Base-by-base conservation (phyloP, 1,140 invertebrate species). In the Zaprionus camerounensis region DNA sequence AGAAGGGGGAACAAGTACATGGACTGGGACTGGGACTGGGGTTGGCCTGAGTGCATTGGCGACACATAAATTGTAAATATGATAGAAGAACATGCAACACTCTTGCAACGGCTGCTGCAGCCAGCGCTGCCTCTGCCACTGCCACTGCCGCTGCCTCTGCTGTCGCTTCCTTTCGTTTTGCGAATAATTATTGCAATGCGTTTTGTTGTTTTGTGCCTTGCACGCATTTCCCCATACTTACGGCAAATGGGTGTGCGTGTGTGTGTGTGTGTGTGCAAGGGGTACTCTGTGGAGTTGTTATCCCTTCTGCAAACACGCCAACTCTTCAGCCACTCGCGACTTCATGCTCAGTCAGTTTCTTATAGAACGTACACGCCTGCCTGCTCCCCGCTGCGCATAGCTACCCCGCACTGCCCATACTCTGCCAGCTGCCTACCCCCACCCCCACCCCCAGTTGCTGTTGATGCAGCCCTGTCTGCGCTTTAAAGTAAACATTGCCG, bases 11-110 rank as follows among this genome's bases (percentile, higher is more conserved):
- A 2, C 2, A 46, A 46, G 41, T 46, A 46, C 41, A 17, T 26
- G 49, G 49, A 55, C 51, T 15, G 22, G 51, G 13, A 56, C 26
- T 44, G 57, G 44, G 17, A 56, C 55, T 44, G 57, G 66, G 57
- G 34, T 56, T 65, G 36, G 79, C 72, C 82, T 77, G 77, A 80
- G 72, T 81, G 78, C 88, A 87, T 88, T 87, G 85, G 80, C 85
- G 85, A 87, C 84, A 87, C 81, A 87, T 90, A 87, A 87, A 87
- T 87, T 87, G 86, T 69, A 81, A 87, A 88, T 86, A 86, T 86
- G 83, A 88, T 87, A 90, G 78, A 85, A 85, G 82, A 85, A 85
- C 82, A 85, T 80, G 81, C 81, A 77, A 71, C 83, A 82, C 77
- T 74, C 66, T 71, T 56, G 76, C 51, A 66, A 59, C 34, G 36